Evolutionary conservation across 1,140 invertebrate genomes (phyloP).

Genomic region (Samia ricini): DNA sequence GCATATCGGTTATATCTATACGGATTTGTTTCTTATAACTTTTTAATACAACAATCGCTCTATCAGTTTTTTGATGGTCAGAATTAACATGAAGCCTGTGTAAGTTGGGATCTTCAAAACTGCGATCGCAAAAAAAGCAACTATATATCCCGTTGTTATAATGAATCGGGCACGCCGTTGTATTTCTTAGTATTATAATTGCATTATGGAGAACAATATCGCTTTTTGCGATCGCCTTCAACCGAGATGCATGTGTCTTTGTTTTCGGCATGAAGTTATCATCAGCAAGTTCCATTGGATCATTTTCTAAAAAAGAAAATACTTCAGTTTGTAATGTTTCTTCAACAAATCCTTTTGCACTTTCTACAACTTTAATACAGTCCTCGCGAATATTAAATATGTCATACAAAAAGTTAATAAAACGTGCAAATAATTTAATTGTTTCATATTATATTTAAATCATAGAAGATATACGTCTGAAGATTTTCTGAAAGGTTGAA

Average conservation of each 20-base stretch:
- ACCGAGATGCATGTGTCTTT: background rate
- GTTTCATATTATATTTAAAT: too few relatives aligned
- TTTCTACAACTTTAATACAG: too few relatives aligned
- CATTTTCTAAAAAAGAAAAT: conserved; percentile 4
- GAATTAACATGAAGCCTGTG: conserved; percentile 30
- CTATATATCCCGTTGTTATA: conserved; percentile 27
- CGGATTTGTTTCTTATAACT: background rate
- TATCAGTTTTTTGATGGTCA: background rate
- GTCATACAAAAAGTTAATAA: too few relatives aligned
- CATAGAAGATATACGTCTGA: too few relatives aligned
- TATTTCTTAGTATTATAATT: conserved; percentile 52
- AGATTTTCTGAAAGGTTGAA: too few relatives aligned
- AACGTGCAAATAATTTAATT: too few relatives aligned
- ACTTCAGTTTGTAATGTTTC: conserved; percentile 1
- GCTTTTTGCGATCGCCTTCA: background rate
- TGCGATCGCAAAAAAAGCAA: conserved; percentile 44
- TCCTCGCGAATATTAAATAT: too few relatives aligned
- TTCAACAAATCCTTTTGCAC: too few relatives aligned
- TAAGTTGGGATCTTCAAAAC: conserved; percentile 41
- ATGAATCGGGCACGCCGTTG: conserved; percentile 58
- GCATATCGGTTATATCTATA: conserved; percentile 1
- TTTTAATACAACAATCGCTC: background rate
- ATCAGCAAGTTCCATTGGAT: background rate
- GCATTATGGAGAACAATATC: conserved; percentile 37
- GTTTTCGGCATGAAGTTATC: background rate